Base-by-base conservation (phyloP, 1,140 invertebrate genomes). In the Tenebrio molitor region DNA sequence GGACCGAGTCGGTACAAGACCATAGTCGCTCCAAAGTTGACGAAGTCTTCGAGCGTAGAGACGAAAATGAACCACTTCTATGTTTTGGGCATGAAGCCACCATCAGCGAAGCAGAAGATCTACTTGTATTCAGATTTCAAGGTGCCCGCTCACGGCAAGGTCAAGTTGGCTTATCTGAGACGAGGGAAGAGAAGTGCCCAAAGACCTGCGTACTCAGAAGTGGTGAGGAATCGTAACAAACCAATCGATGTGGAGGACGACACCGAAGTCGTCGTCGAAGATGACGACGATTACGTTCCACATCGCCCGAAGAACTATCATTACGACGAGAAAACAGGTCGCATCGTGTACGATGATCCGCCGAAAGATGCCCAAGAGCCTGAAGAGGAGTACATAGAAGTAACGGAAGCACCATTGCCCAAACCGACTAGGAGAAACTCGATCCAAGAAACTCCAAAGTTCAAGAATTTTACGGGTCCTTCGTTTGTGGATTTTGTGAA, bases 261-360 rank as follows among this genome's bases (percentile, higher is more conserved):
- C 23, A n/a, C 63, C 25, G 69, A 70, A 75, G 62, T 25, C 39
- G 41, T 15, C 14, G 39, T 69, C 71, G 79, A 81, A 25, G 77
- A 81, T 19, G 74, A 77, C 23, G 81, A 82, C 42, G 81, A 83
- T 53, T 81, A 83, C 41, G 75, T 81, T 12, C 81, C 81, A 12
- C 80, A 81, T 53, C 69, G 81, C 58, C 76, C 76, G 1, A 80
- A 72, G 58, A 81, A 79, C 73, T 83, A 78, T 72, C 79, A 81
- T 62, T 83, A 81, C 42, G 81, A 83, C 44, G 79, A 79, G 16
- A 79, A 81, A 73, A 78, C 76, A 12, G 74, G 75, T 1, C 75
- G 76, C 63, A 82, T 83, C 25, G 63, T 83, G 44, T 83, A 83
- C 70, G 73, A 79, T 62, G 77, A 76, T 42, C 12, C 8, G 5